These are phyloP conservation scores for Porites lobata DNA, from an alignment of 92 coral and sea anemone genomes.

Conservation along the genomic window DNA sequence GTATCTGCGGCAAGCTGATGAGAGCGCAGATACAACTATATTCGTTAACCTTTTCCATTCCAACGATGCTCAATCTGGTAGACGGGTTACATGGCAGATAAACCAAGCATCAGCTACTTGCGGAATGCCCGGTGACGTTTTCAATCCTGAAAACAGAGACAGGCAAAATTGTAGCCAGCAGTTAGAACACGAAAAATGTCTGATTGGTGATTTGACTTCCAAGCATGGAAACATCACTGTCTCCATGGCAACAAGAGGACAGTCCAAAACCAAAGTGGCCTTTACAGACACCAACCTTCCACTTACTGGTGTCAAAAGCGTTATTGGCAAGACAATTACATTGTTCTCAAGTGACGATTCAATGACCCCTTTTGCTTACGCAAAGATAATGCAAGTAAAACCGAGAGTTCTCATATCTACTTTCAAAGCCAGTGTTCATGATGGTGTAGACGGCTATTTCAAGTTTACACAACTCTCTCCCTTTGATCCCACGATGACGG, in stretches of 20 bases:
- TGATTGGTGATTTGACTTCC: slow-evolving; percentile 68
- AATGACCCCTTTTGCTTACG: slow-evolving; percentile 75
- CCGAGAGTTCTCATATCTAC: slow-evolving; percentile 75
- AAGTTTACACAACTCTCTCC: slow-evolving; percentile 84
- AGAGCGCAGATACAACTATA: slow-evolving; percentile 64
- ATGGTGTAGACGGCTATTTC: slow-evolving; percentile 82
- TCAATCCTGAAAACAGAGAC: slow-evolving; percentile 54
- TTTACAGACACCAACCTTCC: slow-evolving; percentile 77
- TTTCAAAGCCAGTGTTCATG: slow-evolving; percentile 70
- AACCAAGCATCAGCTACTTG: slow-evolving; percentile 47
- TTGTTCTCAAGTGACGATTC: slow-evolving; percentile 61
- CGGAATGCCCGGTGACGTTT: slow-evolving; percentile 33
- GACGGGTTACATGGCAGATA: slow-evolving; percentile 63
- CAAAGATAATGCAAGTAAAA: slow-evolving; percentile 69
- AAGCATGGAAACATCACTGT: slow-evolving; percentile 69
- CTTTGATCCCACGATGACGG: slow-evolving; percentile 84
- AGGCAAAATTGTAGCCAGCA: slow-evolving; percentile 47
- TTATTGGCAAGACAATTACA: slow-evolving; percentile 78
- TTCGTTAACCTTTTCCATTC: slow-evolving; percentile 83
- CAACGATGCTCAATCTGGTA: slow-evolving; percentile 37
- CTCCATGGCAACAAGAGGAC: slow-evolving; percentile 74
- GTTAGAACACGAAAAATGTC: slow-evolving; percentile 60
- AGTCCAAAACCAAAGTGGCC: slow-evolving; percentile 64
- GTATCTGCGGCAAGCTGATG: slow-evolving; percentile 77
- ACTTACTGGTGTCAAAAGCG: slow-evolving; percentile 67